Conservation (phyloP, 2,113 vertebrate species). For the Platysteira castanea region DNA sequence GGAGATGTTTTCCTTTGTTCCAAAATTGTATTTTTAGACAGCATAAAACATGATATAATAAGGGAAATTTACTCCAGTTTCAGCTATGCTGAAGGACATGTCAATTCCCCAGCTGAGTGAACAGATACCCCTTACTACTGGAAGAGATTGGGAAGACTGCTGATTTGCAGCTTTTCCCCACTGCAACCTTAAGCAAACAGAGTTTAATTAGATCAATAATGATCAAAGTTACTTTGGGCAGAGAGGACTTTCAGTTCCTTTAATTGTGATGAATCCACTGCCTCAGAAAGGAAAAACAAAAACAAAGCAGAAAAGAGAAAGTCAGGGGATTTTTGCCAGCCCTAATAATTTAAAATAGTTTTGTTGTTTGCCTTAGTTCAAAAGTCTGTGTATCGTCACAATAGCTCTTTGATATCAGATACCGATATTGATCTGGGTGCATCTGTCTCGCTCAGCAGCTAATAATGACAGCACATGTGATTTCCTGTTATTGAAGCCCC, state of each 20-base stretch:
- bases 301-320: not conserved
- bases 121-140: not conserved
- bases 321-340: not conserved
- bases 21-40: not conserved
- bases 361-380: conserved; percentile 2
- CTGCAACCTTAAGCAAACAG: conserved; percentile 6
- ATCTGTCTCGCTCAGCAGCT: conserved; percentile 62
- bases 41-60: not conserved
- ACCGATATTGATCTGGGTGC: conserved; percentile 56
- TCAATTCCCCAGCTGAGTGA: not conserved
- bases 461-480: conserved; percentile 54
- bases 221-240: not conserved
- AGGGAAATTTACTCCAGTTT: not conserved
- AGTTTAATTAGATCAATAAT: conserved; percentile 21
- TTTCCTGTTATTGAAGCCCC: conserved; percentile 60
- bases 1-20: not conserved
- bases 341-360: conserved; percentile 21
- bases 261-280: conserved; percentile 18
- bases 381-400: conserved; percentile 5
- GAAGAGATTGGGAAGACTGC: not conserved
- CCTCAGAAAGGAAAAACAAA: not conserved
- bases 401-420: conserved; percentile 55
- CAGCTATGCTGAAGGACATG: not conserved
- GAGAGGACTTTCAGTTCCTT: not conserved
- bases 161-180: not conserved